Conservation (phyloP, 2,888 invertebrate genomes). For the Zhengitettix transpicula region DNA sequence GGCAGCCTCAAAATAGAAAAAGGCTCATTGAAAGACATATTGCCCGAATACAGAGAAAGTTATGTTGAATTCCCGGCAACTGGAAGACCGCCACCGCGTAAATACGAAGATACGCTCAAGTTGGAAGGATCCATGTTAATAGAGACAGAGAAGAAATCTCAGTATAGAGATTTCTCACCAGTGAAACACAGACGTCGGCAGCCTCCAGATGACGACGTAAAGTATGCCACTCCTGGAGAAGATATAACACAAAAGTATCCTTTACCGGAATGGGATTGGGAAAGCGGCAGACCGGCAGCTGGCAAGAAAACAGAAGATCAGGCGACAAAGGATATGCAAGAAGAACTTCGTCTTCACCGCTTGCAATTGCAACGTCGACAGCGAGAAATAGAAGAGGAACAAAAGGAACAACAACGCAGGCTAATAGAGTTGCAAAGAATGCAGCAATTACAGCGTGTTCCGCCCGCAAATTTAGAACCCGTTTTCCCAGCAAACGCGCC, state of each 20-base stretch:
- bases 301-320: background rate
- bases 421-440: background rate
- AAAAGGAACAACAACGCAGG: background rate
- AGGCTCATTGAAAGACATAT: background rate
- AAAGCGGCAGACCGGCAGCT: background rate
- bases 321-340: background rate
- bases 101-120: background rate
- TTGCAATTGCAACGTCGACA: background rate
- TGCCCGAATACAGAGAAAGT: background rate
- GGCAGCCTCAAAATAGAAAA: background rate
- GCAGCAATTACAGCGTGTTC: background rate
- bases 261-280: background rate
- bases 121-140: background rate
- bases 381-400: background rate
- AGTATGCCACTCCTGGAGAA: background rate
- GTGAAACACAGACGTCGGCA: background rate
- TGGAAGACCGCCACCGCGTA: background rate
- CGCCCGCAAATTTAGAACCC: background rate
- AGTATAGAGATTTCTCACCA: background rate
- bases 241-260: background rate
- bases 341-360: background rate
- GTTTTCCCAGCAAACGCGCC: background rate
- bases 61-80: background rate
- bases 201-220: background rate
- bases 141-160: background rate